Conservation (phyloP, 2,888 invertebrate genomes). For the Epinotia ramella region DNA sequence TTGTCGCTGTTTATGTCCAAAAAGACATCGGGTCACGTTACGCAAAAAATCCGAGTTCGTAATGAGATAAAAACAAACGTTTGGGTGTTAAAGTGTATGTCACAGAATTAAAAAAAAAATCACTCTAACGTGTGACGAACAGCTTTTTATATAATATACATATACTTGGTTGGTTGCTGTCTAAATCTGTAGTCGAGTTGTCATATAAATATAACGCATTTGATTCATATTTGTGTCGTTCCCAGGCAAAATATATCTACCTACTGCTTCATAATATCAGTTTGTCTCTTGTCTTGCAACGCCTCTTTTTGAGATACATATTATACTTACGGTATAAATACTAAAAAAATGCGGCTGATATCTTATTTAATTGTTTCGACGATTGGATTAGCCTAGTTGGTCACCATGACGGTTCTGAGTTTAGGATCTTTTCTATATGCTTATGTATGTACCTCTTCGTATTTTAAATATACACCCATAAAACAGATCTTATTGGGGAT, state of each 20-base stretch:
- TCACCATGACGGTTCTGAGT: too few relatives aligned
- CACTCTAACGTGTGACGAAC: too few relatives aligned
- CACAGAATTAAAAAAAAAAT: neutral
- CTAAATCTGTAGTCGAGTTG: neutral
- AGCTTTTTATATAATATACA: neutral
- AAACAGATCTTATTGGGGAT: too few relatives aligned
- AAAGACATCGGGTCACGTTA: conserved; percentile 72
- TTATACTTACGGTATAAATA: neutral
- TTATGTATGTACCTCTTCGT: too few relatives aligned
- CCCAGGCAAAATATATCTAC: too few relatives aligned
- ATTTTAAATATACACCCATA: too few relatives aligned
- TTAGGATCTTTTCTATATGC: too few relatives aligned
- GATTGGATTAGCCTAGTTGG: too few relatives aligned
- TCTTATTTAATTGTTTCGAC: neutral
- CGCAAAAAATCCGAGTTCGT: conserved; percentile 59
- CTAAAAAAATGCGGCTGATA: neutral
- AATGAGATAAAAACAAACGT: conserved; percentile 33
- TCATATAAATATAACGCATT: too few relatives aligned
- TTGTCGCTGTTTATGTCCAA: conserved; percentile 68
- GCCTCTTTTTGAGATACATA: neutral
- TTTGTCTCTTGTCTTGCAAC: neutral
- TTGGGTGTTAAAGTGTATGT: conserved; percentile 19
- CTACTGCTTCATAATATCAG: too few relatives aligned
- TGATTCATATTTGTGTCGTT: too few relatives aligned
- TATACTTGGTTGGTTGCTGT: neutral